Percentiles rank a stretch among this genome's conserved stretches.
phyloP scores from a whole-genome alignment of 1,140 invertebrate species.

The Alviniconcha marisindica region DNA sequence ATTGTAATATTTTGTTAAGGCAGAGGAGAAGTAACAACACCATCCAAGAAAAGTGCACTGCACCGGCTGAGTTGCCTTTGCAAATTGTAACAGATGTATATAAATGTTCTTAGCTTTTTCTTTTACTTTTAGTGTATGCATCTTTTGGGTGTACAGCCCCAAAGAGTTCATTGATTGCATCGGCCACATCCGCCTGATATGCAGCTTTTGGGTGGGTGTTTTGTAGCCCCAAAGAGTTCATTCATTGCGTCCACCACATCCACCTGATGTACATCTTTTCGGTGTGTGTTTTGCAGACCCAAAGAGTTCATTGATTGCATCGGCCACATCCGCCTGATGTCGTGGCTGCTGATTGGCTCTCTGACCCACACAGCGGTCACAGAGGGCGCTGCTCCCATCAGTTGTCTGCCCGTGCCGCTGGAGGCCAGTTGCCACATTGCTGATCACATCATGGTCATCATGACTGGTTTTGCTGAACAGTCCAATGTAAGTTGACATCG shows the following conservation, averaged over 20 bases:
- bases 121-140: too few relatives aligned
- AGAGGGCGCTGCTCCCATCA: constrained; percentile 68
- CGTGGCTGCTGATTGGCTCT: constrained; percentile 96
- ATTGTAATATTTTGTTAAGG: too few relatives aligned
- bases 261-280: constrained; percentile 93
- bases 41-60: too few relatives aligned
- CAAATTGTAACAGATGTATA: too few relatives aligned
- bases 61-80: too few relatives aligned
- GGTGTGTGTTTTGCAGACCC: constrained; percentile 90
- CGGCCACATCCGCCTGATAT: constrained; percentile 91
- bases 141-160: too few relatives aligned
- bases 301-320: constrained; percentile 98
- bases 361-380: constrained; percentile 89
- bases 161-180: constrained; percentile 98
- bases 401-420: constrained; percentile 93
- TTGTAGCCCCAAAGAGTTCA: constrained; percentile 92
- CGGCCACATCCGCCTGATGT: constrained; percentile 93
- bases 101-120: too few relatives aligned
- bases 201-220: too few relatives aligned
- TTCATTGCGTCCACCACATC: constrained; percentile 96
- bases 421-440: constrained; percentile 97
- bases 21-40: too few relatives aligned
- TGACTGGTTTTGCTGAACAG: constrained; percentile 97
- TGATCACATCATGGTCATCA: constrained; percentile 94
- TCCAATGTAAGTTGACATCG: constrained; percentile 90